Conservation (phyloP, 1,140 invertebrate genomes). For the Aethina tumida region DNA sequence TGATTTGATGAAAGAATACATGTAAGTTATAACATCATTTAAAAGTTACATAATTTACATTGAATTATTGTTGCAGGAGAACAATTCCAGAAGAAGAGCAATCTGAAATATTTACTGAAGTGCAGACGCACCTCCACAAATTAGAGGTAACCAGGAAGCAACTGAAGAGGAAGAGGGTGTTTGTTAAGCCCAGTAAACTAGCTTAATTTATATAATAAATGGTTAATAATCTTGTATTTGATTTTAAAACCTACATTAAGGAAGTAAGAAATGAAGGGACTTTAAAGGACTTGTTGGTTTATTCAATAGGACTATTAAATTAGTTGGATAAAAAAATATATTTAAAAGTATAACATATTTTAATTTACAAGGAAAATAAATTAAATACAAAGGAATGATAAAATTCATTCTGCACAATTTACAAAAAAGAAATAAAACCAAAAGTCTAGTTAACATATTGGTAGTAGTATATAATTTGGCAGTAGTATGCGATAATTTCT, state of each 20-base stretch:
- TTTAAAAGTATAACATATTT: constrained; percentile 11
- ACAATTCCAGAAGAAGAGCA: constrained; percentile 84
- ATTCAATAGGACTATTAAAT: constrained; percentile 2
- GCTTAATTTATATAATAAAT: constrained; percentile 40
- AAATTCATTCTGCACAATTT: too few species aligned
- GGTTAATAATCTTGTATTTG: too few species aligned
- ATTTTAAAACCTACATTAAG: background rate
- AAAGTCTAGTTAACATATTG: too few species aligned
- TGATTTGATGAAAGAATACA: constrained; percentile 90
- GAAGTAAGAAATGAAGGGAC: background rate
- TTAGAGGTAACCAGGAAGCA: constrained; percentile 56
- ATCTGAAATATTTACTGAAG: constrained; percentile 71
- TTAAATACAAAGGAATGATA: too few species aligned
- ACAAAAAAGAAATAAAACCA: too few species aligned
- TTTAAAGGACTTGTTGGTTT: background rate
- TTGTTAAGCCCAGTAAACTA: constrained; percentile 52
- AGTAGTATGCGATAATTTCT: too few species aligned
- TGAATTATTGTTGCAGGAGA: constrained; percentile 42
- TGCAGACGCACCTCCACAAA: constrained; percentile 62
- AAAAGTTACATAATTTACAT: constrained; percentile 7
- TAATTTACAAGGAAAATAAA: constrained; percentile 25
- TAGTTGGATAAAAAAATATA: constrained; percentile 11
- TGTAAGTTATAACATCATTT: constrained; percentile 41
- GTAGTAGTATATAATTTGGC: too few species aligned
- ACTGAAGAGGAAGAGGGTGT: constrained; percentile 54